Evolutionary conservation across 2,888 invertebrate genomes (phyloP).

Genomic region (Agriopis aurantiaria): DNA sequence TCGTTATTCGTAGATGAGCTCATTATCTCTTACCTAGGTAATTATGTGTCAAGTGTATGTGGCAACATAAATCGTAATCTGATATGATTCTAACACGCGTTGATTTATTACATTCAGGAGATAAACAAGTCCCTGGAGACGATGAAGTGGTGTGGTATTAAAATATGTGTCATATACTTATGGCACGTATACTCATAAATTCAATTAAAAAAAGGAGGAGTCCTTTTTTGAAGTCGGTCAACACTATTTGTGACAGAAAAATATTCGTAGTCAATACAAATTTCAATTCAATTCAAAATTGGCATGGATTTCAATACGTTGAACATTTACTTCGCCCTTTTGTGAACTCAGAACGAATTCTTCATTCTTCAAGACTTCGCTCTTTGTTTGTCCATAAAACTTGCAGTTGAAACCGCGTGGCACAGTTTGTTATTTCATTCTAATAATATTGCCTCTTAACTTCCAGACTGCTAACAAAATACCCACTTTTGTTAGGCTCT

Average conservation of each 20-base stretch:
- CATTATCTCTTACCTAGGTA: not conserved
- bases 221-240: too few species aligned
- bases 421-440: not conserved
- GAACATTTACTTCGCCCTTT: too few species aligned
- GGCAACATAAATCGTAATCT: slow-evolving; percentile 29
- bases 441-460: not conserved
- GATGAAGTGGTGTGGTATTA: not conserved
- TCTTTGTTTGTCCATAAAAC: not conserved
- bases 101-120: slow-evolving; percentile 30
- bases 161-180: not conserved
- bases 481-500: slow-evolving; percentile 5
- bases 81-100: slow-evolving; percentile 9
- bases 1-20: not conserved
- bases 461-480: not conserved
- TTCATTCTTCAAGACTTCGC: too few species aligned
- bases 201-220: too few species aligned
- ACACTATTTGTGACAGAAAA: too few species aligned
- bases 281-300: too few species aligned
- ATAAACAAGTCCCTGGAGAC: slow-evolving; percentile 12
- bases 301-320: too few species aligned
- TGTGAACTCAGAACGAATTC: too few species aligned
- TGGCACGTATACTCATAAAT: too few species aligned
- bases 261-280: too few species aligned
- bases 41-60: slow-evolving; percentile 18
- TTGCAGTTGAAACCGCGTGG: not conserved